Percentiles rank a stretch among this genome's conserved stretches.
phyloP scores from a whole-genome alignment of 2,888 invertebrate species.

The Morpho helenor region DNA sequence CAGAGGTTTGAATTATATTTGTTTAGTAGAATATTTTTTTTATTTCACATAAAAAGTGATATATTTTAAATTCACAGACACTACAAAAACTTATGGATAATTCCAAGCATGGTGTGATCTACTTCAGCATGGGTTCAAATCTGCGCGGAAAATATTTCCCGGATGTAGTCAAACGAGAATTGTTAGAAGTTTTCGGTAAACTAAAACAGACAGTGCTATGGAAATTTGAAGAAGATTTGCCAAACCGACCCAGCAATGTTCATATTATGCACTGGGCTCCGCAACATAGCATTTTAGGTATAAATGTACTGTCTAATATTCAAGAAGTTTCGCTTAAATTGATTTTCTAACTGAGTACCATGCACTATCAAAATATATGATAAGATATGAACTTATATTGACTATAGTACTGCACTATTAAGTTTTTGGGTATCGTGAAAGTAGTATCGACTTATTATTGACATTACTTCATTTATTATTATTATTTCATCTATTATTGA shows the following conservation, averaged over 20 bases:
- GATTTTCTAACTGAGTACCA: too few relatives aligned
- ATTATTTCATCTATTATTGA: too few relatives aligned
- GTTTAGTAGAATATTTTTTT: too few relatives aligned
- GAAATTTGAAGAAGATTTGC: constrained; percentile 51
- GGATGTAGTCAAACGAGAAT: constrained; percentile 32
- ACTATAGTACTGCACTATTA: too few relatives aligned
- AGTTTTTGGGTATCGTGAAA: too few relatives aligned
- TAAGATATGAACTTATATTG: too few relatives aligned
- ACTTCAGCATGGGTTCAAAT: background rate
- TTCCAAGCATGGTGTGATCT: background rate
- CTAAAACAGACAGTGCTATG: constrained; percentile 57
- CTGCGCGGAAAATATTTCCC: constrained; percentile 39
- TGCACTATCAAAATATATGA: too few relatives aligned
- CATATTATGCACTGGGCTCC: constrained; percentile 51
- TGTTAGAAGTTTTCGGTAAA: constrained; percentile 45
- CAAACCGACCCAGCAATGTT: constrained; percentile 46
- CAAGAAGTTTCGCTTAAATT: too few relatives aligned
- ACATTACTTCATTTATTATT: too few relatives aligned
- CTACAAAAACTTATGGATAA: background rate
- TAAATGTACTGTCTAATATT: background rate
- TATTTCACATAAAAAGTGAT: background rate
- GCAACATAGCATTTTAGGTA: constrained; percentile 48
- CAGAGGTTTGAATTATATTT: constrained; percentile 25
- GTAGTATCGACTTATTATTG: too few relatives aligned
- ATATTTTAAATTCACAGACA: background rate